Conservation (phyloP, 2,113 vertebrate genomes). For the Psittacus erithacus region DNA sequence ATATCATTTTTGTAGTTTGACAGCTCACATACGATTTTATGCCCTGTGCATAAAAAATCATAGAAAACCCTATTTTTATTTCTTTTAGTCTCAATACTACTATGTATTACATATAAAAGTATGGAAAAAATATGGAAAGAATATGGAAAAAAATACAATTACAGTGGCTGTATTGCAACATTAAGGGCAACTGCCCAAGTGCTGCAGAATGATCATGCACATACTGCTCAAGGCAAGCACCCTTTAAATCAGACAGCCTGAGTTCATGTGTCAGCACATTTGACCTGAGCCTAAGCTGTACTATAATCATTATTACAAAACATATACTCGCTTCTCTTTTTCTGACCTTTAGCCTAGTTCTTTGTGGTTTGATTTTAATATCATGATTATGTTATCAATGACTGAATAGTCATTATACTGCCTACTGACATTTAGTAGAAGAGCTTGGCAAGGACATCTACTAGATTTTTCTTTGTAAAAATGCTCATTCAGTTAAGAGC, state of each 20-base stretch:
- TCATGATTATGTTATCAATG: background rate
- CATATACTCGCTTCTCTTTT: background rate
- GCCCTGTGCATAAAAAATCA: background rate
- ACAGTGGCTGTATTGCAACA: background rate
- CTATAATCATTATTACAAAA: background rate
- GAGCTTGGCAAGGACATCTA: background rate
- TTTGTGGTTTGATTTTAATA: background rate
- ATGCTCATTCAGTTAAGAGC: too few species aligned
- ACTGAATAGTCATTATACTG: background rate
- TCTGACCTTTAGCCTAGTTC: background rate
- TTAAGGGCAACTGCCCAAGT: background rate
- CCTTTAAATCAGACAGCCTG: background rate
- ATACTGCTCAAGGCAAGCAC: background rate
- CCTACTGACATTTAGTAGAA: background rate
- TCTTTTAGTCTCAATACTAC: background rate
- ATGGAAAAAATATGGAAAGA: background rate
- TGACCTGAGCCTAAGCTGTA: background rate
- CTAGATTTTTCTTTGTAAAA: background rate
- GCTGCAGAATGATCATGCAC: background rate
- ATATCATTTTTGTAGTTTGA: background rate
- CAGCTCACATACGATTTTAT: background rate
- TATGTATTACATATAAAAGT: background rate
- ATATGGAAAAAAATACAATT: background rate
- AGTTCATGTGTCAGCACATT: background rate
- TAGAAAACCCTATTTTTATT: background rate